Conservation (phyloP, 1,140 invertebrate genomes). For the Brachionus asplanchnoidis region DNA sequence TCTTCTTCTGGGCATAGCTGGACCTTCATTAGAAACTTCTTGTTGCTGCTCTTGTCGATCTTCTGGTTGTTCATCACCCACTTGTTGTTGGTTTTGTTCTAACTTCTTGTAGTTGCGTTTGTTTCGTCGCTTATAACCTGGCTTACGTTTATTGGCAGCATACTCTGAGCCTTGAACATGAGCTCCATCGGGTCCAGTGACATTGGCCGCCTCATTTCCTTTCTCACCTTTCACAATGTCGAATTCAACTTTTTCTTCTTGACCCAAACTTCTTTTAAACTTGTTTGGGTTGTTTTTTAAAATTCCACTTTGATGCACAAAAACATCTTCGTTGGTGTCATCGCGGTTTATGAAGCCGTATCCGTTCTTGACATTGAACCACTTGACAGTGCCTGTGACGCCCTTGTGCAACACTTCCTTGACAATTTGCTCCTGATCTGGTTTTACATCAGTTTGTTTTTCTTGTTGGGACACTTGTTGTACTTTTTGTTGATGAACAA, state of each 20-base stretch:
- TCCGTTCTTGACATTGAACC: conserved; percentile 98
- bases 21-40: neutral
- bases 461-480: neutral
- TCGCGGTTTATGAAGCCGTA: conserved; percentile 98
- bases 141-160: conserved; percentile 63
- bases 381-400: conserved; percentile 83
- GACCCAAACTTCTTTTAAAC: conserved; percentile 91
- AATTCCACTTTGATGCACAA: conserved; percentile 92
- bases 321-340: conserved; percentile 98
- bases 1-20: neutral
- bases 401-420: neutral
- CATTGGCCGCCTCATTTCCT: conserved; percentile 92
- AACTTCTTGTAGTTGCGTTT: neutral
- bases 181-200: conserved; percentile 85
- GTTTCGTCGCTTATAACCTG: neutral
- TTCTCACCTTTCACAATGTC: conserved; percentile 73
- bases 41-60: neutral
- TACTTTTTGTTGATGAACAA: neutral
- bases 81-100: neutral
- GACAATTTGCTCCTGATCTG: neutral
- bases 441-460: neutral
- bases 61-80: neutral
- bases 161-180: conserved; percentile 87
- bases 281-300: conserved; percentile 93
- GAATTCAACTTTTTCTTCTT: conserved; percentile 96